Conservation (phyloP, 2,888 invertebrate genomes). For the Ophion costatus region DNA sequence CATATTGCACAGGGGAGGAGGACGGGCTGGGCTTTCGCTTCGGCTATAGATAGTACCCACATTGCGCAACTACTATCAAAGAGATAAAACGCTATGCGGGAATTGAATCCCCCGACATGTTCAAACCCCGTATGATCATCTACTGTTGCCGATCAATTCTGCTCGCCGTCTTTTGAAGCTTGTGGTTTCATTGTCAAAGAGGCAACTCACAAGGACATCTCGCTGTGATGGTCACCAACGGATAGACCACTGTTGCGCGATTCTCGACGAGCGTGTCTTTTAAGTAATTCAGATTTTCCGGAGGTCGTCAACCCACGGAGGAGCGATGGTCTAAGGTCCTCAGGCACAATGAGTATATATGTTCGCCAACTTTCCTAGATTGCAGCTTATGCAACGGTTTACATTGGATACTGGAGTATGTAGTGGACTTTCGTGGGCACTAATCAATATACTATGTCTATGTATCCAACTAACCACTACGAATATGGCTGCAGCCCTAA, state of each 20-base stretch:
- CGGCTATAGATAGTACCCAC: slow-evolving; percentile 4
- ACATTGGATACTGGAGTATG: not conserved
- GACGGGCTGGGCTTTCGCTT: slow-evolving; percentile 37
- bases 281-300: slow-evolving; percentile 49
- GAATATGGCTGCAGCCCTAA: not conserved
- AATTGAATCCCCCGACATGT: slow-evolving; percentile 37
- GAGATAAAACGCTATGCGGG: slow-evolving; percentile 14
- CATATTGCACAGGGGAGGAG: slow-evolving; percentile 27
- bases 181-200: slow-evolving; percentile 52
- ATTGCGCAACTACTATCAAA: slow-evolving; percentile 21
- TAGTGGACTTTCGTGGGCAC: slow-evolving; percentile 11
- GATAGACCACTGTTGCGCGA: slow-evolving; percentile 17
- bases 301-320: slow-evolving; percentile 23
- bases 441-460: slow-evolving; percentile 18
- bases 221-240: slow-evolving; percentile 39
- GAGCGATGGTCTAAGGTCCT: slow-evolving; percentile 16
- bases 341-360: slow-evolving; percentile 7
- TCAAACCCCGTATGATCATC: slow-evolving; percentile 49
- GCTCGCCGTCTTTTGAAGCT: slow-evolving; percentile 19
- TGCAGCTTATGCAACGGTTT: slow-evolving; percentile 14
- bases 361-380: slow-evolving; percentile 34
- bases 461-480: slow-evolving; percentile 27
- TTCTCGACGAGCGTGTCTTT: slow-evolving; percentile 43
- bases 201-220: slow-evolving; percentile 47
- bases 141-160: slow-evolving; percentile 56